Evolutionary conservation across 2,888 invertebrate species (phyloP), one percentile per base, ranked within the genome.

Genomic region (Lepeophtheirus nordmannii): DNA sequence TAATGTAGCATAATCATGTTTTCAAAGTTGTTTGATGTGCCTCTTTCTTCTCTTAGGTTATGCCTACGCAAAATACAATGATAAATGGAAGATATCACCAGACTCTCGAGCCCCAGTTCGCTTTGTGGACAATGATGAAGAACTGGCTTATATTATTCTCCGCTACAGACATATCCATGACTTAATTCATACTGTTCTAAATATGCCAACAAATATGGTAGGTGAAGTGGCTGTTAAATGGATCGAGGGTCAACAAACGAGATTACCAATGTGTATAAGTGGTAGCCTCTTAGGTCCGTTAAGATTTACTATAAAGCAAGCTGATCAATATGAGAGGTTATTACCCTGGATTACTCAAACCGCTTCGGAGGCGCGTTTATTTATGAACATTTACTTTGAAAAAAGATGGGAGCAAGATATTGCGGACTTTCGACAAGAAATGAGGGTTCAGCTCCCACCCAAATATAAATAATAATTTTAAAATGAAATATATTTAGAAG

Each of bases 91-190:
- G 8, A 56, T 62, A 1, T 88, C 89, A 8, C 94, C 98, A 0
- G 97, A 98, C 79, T 85, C 89, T 40, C 80, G 98, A 69, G 79
- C 85, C 70, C 82, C 86, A 17, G 96, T 98, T 0, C 86, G 87
- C 72, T 98, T 94, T 77, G 83, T 99, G 61, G 84, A 89, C 70
- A 60, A 66, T 20, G 89, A 97, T 75, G 78, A 83, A 1, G 86
- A 93, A 69, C 76, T 93, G 71, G 92, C 93, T 7, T 98, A 96
- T 77, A 86, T 97, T 59, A 92, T 99, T 86, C 91, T 93, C 76
- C 81, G 98, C 66, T 99, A 99, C 75, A 82, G 98, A 70, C 96
- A 98, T 79, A 86, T 89, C 10, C 98, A 98, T 76, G 98, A 98
- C 78, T 81, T 98, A 70, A 83, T 89, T 67, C 98, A 98, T 77